A percentile compares a stretch with the other conserved stretches of the same genome.
Conservation (phyloP, 2,888 invertebrate species). For the Conus canariensis region DNA sequence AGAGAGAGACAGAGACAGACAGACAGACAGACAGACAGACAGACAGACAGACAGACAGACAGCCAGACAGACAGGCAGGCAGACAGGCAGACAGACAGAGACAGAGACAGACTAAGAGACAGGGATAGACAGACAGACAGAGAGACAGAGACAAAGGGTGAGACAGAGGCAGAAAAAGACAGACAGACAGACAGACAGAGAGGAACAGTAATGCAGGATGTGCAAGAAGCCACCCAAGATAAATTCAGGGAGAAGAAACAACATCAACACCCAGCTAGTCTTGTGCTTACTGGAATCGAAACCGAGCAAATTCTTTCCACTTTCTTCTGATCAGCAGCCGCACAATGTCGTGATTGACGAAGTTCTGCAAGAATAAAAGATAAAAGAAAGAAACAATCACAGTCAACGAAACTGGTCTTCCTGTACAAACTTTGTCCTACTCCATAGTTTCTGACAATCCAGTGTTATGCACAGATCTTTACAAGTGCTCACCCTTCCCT, state of each 20-base stretch:
- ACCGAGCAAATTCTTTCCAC: conserved; percentile 68
- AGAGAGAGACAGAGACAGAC: too few relatives aligned
- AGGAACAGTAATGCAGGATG: background rate
- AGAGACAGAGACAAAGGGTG: background rate
- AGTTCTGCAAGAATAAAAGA: conserved; percentile 54
- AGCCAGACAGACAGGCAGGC: background rate
- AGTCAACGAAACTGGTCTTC: background rate
- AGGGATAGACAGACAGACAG: background rate
- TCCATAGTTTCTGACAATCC: background rate
- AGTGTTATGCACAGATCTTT: background rate
- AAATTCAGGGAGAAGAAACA: background rate
- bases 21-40: background rate
- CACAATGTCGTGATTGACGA: conserved; percentile 68
- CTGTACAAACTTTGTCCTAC: too few relatives aligned
- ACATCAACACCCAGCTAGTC: too few relatives aligned
- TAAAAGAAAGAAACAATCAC: background rate
- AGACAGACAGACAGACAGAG: background rate
- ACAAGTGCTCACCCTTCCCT: background rate
- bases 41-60: background rate
- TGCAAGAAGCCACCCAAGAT: background rate
- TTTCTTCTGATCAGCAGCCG: conserved; percentile 67
- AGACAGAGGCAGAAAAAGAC: background rate
- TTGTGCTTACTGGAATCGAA: conserved; percentile 65
- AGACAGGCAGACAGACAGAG: background rate
- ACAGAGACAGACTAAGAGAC: background rate